Evolutionary conservation across 2,888 invertebrate genomes (phyloP).

Genomic region (Archaeoteleia sp.): DNA sequence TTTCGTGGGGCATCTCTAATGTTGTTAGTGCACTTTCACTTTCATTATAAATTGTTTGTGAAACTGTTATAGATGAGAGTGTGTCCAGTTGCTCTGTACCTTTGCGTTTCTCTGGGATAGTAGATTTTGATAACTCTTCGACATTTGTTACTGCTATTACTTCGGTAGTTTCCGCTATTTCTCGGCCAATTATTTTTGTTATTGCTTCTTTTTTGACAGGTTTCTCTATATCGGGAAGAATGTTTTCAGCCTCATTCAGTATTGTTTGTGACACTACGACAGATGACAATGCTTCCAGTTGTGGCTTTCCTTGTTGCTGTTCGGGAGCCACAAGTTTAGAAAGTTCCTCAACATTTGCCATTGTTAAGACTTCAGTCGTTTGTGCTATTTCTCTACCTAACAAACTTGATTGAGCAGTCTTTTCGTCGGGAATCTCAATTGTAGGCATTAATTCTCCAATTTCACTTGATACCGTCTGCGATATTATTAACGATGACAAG

Average conservation of each 20-base stretch:
- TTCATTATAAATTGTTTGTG: conserved; percentile 48
- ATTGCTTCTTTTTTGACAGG: conserved; percentile 63
- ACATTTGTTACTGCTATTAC: conserved; percentile 61
- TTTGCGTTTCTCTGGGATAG: conserved; percentile 50
- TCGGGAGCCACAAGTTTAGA: conserved; percentile 52
- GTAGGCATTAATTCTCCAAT: conserved; percentile 54
- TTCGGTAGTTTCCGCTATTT: conserved; percentile 60
- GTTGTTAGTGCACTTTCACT: conserved; percentile 20
- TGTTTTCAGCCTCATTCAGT: conserved; percentile 58
- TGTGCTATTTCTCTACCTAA: conserved; percentile 69
- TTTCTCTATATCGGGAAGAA: conserved; percentile 52
- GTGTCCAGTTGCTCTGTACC: conserved; percentile 43
- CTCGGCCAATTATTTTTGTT: conserved; percentile 64
- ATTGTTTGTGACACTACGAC: conserved; percentile 57
- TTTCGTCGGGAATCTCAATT: conserved; percentile 61
- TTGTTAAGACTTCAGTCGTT: conserved; percentile 59
- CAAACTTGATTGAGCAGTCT: conserved; percentile 70
- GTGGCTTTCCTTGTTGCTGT: conserved; percentile 55
- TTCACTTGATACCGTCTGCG: conserved; percentile 60
- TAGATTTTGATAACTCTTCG: conserved; percentile 54
- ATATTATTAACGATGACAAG: conserved; percentile 59
- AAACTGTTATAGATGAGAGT: conserved; percentile 45
- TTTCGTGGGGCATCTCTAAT: conserved; percentile 46
- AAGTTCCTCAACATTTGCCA: conserved; percentile 60
- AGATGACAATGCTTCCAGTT: conserved; percentile 58